A percentile compares a stretch with the other conserved stretches of the same genome.
phyloP scores from a whole-genome alignment of 2,797 vertebrate genomes.

The Sebastes cheni region DNA sequence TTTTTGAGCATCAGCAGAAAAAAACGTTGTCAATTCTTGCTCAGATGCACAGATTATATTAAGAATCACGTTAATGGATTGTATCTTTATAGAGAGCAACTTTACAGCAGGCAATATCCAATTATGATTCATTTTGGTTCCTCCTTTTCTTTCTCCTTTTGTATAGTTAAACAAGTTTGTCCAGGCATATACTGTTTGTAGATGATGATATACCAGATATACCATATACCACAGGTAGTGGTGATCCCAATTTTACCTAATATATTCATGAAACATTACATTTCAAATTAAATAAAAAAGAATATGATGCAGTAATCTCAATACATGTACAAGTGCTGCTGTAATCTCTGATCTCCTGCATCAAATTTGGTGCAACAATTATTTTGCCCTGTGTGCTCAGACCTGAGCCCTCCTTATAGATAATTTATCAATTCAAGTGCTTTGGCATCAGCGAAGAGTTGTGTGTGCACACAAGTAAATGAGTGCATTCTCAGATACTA shows the following conservation, averaged over 20 bases:
- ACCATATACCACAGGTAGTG: neutral
- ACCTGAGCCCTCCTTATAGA: constrained; percentile 12
- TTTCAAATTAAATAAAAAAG: neutral
- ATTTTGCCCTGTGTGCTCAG: neutral
- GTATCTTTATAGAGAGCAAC: neutral
- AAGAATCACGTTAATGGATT: neutral
- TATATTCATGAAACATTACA: neutral
- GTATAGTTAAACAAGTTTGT: neutral
- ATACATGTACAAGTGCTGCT: neutral
- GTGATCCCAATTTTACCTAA: neutral
- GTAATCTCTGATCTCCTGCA: neutral
- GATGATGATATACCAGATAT: neutral
- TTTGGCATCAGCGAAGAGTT: constrained; percentile 4
- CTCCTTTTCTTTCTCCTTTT: neutral
- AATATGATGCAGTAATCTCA: neutral
- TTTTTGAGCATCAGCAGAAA: neutral
- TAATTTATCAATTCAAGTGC: constrained; percentile 34
- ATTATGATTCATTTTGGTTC: neutral
- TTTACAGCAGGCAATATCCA: neutral
- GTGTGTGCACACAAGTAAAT: constrained; percentile 32
- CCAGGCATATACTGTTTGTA: neutral
- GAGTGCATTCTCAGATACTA: constrained; percentile 36
- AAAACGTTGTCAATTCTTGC: neutral
- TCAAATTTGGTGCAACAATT: neutral
- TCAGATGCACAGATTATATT: neutral